Conservation (phyloP, 2,113 vertebrate genomes). For the Grantiella picta region DNA sequence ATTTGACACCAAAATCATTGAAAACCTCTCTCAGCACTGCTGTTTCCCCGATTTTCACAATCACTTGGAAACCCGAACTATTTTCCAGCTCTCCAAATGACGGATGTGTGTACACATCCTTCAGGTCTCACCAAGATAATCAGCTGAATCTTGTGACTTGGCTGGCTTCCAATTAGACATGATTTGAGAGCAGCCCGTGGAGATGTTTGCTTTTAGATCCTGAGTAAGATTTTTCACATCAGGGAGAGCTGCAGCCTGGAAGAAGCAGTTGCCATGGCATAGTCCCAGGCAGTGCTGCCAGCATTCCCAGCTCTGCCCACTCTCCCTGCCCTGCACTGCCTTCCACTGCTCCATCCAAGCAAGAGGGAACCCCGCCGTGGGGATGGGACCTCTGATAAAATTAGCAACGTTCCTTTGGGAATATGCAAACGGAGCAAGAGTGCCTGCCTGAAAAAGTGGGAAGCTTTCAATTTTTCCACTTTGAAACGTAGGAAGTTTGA, state of each 20-base stretch:
- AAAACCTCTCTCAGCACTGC: not conserved
- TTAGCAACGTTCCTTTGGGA: not conserved
- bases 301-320: not conserved
- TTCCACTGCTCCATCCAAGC: not conserved
- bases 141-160: not conserved
- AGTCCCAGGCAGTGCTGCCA: not conserved
- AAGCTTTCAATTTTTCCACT: not conserved
- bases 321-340: not conserved
- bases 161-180: not conserved
- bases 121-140: constrained; percentile 18
- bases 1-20: not conserved
- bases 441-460: not conserved
- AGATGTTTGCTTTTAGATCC: constrained; percentile 23
- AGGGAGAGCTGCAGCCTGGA: not conserved
- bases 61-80: not conserved
- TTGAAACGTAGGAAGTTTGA: not conserved
- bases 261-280: constrained; percentile 31
- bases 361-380: not conserved
- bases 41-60: not conserved
- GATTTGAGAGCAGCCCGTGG: constrained; percentile 11
- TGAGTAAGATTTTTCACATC: not conserved
- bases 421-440: not conserved
- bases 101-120: not conserved
- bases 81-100: not conserved
- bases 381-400: not conserved